A percentile compares a stretch with the other conserved stretches of the same genome.
Conservation (phyloP, 2,113 vertebrate species). For the Pterocles orientalis region DNA sequence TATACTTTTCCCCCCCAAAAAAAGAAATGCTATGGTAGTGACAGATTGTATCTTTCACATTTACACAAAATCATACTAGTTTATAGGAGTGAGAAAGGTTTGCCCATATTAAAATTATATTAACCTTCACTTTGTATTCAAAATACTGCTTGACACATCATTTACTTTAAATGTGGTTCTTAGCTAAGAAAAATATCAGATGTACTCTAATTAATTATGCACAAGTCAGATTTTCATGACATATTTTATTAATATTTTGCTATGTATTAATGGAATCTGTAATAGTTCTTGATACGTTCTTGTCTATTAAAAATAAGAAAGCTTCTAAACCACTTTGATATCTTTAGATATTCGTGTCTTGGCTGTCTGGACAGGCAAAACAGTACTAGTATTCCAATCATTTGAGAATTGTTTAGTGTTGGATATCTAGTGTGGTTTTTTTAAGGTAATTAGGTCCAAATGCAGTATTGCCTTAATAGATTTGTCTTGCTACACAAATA, state of each 20-base stretch:
- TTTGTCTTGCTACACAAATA: neutral
- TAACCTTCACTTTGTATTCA: slow-evolving; percentile 33
- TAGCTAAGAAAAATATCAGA: neutral
- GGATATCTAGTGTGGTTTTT: neutral
- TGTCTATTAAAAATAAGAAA: slow-evolving; percentile 13
- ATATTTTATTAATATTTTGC: slow-evolving; percentile 50
- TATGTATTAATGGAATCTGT: neutral
- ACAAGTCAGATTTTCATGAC: neutral
- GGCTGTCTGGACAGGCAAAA: neutral
- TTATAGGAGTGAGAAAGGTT: slow-evolving; percentile 6
- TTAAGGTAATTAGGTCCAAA: neutral
- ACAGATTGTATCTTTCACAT: neutral
- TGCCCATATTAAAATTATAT: neutral
- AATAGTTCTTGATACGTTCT: slow-evolving; percentile 4
- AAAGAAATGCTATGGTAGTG: neutral
- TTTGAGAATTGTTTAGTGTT: neutral
- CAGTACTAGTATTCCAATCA: neutral
- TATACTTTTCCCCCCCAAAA: neutral
- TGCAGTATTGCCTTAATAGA: neutral
- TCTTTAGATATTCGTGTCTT: neutral
- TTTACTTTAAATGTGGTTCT: slow-evolving; percentile 39
- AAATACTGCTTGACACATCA: slow-evolving; percentile 4
- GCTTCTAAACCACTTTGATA: neutral
- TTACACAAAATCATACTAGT: neutral
- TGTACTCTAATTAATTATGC: slow-evolving; percentile 28